Base-by-base conservation (phyloP, 1,140 invertebrate species). In the Drosophila oshimai region DNA sequence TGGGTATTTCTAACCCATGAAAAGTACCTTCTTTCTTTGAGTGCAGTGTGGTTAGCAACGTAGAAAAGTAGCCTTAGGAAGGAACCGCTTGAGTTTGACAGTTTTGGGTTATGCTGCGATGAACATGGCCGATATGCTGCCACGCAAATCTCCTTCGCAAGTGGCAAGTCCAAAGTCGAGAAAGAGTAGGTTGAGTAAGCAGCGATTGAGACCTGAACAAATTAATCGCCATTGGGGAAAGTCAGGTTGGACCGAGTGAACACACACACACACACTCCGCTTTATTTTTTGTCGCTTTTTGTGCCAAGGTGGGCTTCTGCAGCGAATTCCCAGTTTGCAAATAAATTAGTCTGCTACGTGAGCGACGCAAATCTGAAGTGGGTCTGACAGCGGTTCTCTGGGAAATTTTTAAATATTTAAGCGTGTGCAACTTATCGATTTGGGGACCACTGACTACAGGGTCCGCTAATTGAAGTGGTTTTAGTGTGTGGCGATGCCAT, bases 341-440 rank as follows among this genome's bases (percentile, higher is more conserved):
- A 86, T 86, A 86, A 86, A 86, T 86, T 86, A 80, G 81, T 76
- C 87, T 86, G 75, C 76, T 62, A 74, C 81, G 81, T 87, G 81
- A 58, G 55, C 49, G 80, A 86, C 80, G 65, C 71, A 86, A 86
- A 87, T 86, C 80, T 87, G 80, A 86, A 75, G 75, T 86, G 81
- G 80, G 80, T 86, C 50, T 86, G 81, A 86, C 80, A 86, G 80
- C 74, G 55, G 49, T 71, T 37, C 47, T 34, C 53, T 36, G 41
- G 13, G 44, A 44, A 70, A 53, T 61, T 67, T 68, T 87, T 61
- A 80, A 83, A 87, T 76, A 86, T 86, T 87, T 87, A 76, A 81
- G 46, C 71, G 34, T 53, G 39, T 57, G 61, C 69, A 83, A 86
- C 57, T 76, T 86, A 86, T 86, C 81, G 80, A 86, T 87, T 72